phyloP scores from a whole-genome alignment of 1,140 invertebrate species.

The Drosophila yakuba region DNA sequence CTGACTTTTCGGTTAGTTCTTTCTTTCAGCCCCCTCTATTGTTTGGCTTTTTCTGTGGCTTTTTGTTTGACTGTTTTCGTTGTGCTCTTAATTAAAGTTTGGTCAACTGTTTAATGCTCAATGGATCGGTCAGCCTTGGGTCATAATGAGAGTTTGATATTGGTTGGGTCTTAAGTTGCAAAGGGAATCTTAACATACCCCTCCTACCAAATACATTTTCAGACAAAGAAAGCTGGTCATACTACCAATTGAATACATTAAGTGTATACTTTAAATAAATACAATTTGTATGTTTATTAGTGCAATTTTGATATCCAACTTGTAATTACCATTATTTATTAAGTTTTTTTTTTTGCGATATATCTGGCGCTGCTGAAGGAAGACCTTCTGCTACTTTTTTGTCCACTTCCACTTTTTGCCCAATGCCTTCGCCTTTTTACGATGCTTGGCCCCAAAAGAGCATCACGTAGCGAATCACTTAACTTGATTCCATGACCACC shows the following conservation, averaged over 20 bases:
- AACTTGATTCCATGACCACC: slow-evolving; percentile 68
- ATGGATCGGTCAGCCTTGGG: slow-evolving; percentile 35
- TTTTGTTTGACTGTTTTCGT: slow-evolving; percentile 29
- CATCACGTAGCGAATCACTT: slow-evolving; percentile 84
- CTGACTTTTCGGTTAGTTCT: slow-evolving; percentile 77
- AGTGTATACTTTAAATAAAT: too few species aligned
- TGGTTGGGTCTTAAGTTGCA: background rate
- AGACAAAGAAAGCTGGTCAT: background rate
- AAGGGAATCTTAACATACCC: background rate
- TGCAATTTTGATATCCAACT: too few species aligned
- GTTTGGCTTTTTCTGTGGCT: slow-evolving; percentile 10
- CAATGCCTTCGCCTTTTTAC: slow-evolving; percentile 29
- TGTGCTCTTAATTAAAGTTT: slow-evolving; percentile 75
- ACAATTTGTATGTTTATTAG: too few species aligned
- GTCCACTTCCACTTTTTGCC: slow-evolving; percentile 28
- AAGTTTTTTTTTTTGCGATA: background rate
- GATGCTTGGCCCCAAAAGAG: slow-evolving; percentile 48
- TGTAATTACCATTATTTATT: too few species aligned
- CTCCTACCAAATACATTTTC: background rate
- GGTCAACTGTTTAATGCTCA: slow-evolving; percentile 63
- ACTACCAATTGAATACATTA: background rate
- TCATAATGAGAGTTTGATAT: slow-evolving; percentile 24
- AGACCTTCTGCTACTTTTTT: slow-evolving; percentile 4
- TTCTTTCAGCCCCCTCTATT: slow-evolving; percentile 13
- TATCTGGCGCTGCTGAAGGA: background rate